phyloP scores from a whole-genome alignment of 2,113 vertebrate genomes.

The Pseudorasbora parva region DNA sequence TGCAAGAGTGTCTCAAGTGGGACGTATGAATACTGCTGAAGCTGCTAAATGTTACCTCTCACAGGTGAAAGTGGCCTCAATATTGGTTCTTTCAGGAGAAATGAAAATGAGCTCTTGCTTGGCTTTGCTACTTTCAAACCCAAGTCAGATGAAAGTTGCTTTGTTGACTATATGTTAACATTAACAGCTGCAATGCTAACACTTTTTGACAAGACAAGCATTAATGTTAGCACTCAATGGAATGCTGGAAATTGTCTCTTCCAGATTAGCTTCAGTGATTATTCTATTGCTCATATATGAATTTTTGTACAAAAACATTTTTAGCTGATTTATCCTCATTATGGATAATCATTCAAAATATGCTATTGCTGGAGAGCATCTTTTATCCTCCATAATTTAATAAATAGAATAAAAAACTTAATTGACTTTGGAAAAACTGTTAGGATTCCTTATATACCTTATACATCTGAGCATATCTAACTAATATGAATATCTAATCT shows the following conservation, averaged over 20 bases:
- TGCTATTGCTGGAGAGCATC: background rate
- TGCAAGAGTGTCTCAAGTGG: constrained; percentile 49
- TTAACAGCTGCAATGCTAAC: background rate
- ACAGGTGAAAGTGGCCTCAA: constrained; percentile 68
- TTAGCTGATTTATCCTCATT: background rate
- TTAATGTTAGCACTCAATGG: constrained; percentile 1
- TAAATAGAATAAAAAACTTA: background rate
- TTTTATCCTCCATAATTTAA: background rate
- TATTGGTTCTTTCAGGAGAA: constrained; percentile 39
- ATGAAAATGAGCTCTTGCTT: background rate
- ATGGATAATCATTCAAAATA: background rate
- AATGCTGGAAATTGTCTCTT: background rate
- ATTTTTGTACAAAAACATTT: background rate
- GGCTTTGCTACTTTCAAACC: background rate
- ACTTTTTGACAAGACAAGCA: background rate
- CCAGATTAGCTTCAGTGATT: background rate
- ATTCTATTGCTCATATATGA: background rate
- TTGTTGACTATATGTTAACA: background rate
- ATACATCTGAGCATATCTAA: no score
- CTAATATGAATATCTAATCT: background rate
- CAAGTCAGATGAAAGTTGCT: background rate
- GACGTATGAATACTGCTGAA: constrained; percentile 60
- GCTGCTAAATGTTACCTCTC: constrained; percentile 74
- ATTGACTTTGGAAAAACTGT: background rate
- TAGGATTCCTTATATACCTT: background rate